Conservation (phyloP, 2,888 invertebrate species). For the Phragmatobia fuliginosa region DNA sequence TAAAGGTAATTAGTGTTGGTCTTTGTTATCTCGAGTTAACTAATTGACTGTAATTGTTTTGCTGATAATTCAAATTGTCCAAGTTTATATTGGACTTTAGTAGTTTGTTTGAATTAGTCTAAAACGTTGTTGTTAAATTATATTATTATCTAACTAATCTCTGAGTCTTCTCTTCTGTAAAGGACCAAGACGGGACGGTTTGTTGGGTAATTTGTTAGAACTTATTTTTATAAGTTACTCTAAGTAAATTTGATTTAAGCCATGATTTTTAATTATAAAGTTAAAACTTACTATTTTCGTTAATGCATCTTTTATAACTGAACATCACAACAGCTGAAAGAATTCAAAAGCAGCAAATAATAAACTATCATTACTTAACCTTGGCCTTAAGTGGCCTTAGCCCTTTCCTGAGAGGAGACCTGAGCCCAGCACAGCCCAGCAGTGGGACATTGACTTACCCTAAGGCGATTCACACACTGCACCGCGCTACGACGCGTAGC, state of each 20-base stretch:
- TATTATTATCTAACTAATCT: background rate
- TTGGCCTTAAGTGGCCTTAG: too few relatives aligned
- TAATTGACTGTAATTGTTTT: constrained; percentile 10
- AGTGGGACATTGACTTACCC: too few relatives aligned
- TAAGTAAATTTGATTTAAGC: background rate
- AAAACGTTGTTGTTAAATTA: background rate
- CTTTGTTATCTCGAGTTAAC: constrained; percentile 13
- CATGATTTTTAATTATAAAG: background rate
- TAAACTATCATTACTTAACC: too few relatives aligned
- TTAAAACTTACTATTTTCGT: background rate
- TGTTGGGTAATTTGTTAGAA: background rate
- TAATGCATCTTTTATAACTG: background rate
- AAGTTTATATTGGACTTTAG: constrained; percentile 15
- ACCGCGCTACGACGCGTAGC: too few relatives aligned
- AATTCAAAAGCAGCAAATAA: too few relatives aligned
- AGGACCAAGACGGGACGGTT: background rate
- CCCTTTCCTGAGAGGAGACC: too few relatives aligned
- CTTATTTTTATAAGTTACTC: too few relatives aligned
- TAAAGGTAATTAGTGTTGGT: background rate
- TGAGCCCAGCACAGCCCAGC: too few relatives aligned
- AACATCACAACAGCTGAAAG: background rate
- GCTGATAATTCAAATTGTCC: constrained; percentile 16
- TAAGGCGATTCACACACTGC: too few relatives aligned
- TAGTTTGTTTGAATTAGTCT: background rate
- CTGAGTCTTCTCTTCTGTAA: background rate